A percentile compares a stretch with the other conserved stretches of the same genome.
Evolutionary conservation across 2,797 vertebrate species (phyloP).

Genomic region (Anabacerthia variegaticeps): DNA sequence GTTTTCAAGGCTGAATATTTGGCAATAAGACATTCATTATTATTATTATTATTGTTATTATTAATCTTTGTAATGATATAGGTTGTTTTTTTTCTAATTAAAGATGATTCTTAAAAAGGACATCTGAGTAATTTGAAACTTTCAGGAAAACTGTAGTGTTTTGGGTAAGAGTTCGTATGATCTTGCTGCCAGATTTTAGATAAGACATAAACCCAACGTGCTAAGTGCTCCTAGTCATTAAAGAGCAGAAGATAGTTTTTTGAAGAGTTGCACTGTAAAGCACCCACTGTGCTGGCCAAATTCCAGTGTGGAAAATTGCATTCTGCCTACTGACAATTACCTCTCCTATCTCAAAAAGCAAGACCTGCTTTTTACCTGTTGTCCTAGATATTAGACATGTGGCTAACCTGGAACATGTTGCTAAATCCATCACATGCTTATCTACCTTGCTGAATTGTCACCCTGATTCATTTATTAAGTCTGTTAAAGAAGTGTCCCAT

Average conservation of each 20-base stretch:
- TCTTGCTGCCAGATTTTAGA: not conserved
- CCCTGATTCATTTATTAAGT: not conserved
- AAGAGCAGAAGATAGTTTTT: not conserved
- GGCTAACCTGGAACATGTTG: not conserved
- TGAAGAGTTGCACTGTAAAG: not conserved
- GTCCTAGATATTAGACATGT: not conserved
- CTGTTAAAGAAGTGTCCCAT: not conserved
- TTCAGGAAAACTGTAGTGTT: not conserved
- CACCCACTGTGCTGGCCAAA: not conserved
- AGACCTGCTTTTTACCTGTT: not conserved
- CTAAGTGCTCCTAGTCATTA: not conserved
- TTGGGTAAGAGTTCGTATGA: not conserved
- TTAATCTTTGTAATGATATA: not conserved
- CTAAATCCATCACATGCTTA: conserved; percentile 32
- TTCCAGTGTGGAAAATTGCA: conserved; percentile 1
- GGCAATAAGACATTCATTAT: not conserved
- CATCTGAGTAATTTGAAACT: not conserved
- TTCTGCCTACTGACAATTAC: not conserved
- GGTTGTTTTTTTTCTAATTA: not conserved
- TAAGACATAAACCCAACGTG: not conserved
- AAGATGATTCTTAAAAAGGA: not conserved
- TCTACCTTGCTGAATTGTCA: conserved; percentile 17
- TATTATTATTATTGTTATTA: not conserved
- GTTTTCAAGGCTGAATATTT: not conserved
- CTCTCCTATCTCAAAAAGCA: not conserved